Evolutionary conservation across 1,140 invertebrate species (phyloP).

Genomic region (Thrips palmi): DNA sequence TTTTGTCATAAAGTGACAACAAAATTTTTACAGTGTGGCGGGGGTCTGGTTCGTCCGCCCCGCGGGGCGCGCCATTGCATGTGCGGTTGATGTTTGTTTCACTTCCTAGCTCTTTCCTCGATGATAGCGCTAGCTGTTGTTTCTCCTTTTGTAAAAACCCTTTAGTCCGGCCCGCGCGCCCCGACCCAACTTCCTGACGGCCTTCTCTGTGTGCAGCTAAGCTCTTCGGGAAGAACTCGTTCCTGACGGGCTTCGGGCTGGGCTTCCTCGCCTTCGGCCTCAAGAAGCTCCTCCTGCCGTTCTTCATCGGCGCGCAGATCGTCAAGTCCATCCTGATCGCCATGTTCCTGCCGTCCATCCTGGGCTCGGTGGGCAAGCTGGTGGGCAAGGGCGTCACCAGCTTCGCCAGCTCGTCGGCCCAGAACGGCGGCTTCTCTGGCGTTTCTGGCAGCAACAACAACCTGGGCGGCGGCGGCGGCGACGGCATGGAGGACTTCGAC

Average conservation of each 20-base stretch:
- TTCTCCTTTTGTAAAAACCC: slow-evolving; percentile 10
- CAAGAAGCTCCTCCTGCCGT: slow-evolving; percentile 58
- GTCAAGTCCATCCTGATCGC: slow-evolving; percentile 61
- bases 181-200: no score
- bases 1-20: no score
- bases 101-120: slow-evolving; percentile 1
- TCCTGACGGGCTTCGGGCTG: slow-evolving; percentile 46
- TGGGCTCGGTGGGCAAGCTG: slow-evolving; percentile 61
- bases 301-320: slow-evolving; percentile 57
- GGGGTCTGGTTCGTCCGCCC: not conserved
- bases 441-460: slow-evolving; percentile 28
- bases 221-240: slow-evolving; percentile 39
- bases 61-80: not conserved
- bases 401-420: slow-evolving; percentile 21
- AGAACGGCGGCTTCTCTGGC: slow-evolving; percentile 24
- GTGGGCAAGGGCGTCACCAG: slow-evolving; percentile 42
- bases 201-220: no score
- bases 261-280: slow-evolving; percentile 56
- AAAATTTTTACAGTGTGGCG: no score
- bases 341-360: slow-evolving; percentile 60
- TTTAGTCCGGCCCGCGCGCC: slow-evolving; percentile 16
- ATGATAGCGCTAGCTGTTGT: slow-evolving; percentile 1
- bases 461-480: slow-evolving; percentile 21
- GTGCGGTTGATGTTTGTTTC: slow-evolving; percentile 3
- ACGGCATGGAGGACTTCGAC: slow-evolving; percentile 39